Percentiles rank a stretch among this genome's conserved stretches.
phyloP scores from a whole-genome alignment of 2,113 vertebrate species.

The Menidia beryllina region DNA sequence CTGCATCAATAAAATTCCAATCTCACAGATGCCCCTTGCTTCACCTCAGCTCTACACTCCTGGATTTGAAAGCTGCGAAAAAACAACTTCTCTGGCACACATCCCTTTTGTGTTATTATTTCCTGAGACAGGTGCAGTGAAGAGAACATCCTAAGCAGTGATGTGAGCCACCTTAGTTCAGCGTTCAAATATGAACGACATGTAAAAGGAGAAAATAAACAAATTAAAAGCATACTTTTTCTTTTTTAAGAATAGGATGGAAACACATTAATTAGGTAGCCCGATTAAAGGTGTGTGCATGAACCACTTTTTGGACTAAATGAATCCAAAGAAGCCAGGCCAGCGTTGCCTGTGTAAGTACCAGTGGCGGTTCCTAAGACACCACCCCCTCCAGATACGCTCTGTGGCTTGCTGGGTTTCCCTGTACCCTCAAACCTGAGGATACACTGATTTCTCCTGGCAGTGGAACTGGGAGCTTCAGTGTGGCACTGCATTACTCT shows the following conservation, averaged over 20 bases:
- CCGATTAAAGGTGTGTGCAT: slow-evolving; percentile 61
- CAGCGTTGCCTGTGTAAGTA: slow-evolving; percentile 21
- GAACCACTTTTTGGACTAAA: slow-evolving; percentile 25
- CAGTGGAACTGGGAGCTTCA: slow-evolving; percentile 30
- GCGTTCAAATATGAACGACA: slow-evolving; percentile 18
- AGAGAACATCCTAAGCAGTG: slow-evolving; percentile 13
- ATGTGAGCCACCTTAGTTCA: slow-evolving; percentile 8
- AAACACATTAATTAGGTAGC: slow-evolving; percentile 82
- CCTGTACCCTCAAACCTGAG: slow-evolving; percentile 10
- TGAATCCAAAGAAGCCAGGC: slow-evolving; percentile 44
- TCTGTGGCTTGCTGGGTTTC: slow-evolving; percentile 17
- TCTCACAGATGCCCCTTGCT: slow-evolving; percentile 23
- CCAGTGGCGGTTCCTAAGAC: slow-evolving; percentile 13
- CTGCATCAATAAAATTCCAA: not conserved
- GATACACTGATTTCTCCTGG: slow-evolving; percentile 44
- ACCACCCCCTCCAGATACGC: slow-evolving; percentile 2
- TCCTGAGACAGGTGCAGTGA: slow-evolving; percentile 26
- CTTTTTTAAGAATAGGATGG: too few species aligned
- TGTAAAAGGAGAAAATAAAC: slow-evolving; percentile 3
- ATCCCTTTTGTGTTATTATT: slow-evolving; percentile 5
- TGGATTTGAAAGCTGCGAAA: slow-evolving; percentile 29
- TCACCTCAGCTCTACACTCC: slow-evolving; percentile 17
- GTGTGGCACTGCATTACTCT: slow-evolving; percentile 21
- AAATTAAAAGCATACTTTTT: too few species aligned
- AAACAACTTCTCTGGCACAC: slow-evolving; percentile 4